Percentiles rank a stretch among this genome's conserved stretches.
Conservation (phyloP, 2,797 vertebrate species). For the Molothrus aeneus region DNA sequence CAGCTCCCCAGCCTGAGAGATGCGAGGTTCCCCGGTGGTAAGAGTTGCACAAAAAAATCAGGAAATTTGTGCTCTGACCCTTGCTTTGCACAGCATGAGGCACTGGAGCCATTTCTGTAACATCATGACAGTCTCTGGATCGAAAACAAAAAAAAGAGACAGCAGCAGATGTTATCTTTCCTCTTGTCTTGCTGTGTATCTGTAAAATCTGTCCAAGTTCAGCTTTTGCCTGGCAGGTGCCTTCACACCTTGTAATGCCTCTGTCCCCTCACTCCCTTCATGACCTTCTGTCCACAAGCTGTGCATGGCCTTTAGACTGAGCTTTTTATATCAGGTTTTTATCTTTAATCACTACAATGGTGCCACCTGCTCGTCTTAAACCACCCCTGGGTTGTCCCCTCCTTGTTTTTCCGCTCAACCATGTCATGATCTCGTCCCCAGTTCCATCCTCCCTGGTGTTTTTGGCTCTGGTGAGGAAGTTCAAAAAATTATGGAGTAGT, state of each 20-base stretch:
- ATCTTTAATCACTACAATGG: background rate
- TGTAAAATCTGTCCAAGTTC: background rate
- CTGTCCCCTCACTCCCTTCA: background rate
- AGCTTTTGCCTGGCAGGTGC: background rate
- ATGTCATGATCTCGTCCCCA: background rate
- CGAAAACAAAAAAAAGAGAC: background rate
- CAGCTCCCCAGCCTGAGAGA: background rate
- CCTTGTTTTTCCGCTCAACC: background rate
- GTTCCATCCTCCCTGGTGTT: background rate
- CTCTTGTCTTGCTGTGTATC: background rate
- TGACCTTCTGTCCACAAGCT: background rate
- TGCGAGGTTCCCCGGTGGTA: accelerated
- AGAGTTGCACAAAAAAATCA: background rate
- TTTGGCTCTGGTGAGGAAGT: background rate
- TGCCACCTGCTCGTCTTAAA: background rate
- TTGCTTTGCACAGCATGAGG: background rate
- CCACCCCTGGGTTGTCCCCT: background rate
- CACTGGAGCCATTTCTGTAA: background rate
- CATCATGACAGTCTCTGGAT: background rate
- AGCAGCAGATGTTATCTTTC: background rate
- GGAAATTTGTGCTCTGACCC: background rate
- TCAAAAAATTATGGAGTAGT: too few relatives aligned
- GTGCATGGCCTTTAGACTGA: background rate
- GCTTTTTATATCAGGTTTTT: background rate
- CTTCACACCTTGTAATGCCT: accelerated